Conservation (phyloP, 2,113 vertebrate species). For the Arizona elegans region DNA sequence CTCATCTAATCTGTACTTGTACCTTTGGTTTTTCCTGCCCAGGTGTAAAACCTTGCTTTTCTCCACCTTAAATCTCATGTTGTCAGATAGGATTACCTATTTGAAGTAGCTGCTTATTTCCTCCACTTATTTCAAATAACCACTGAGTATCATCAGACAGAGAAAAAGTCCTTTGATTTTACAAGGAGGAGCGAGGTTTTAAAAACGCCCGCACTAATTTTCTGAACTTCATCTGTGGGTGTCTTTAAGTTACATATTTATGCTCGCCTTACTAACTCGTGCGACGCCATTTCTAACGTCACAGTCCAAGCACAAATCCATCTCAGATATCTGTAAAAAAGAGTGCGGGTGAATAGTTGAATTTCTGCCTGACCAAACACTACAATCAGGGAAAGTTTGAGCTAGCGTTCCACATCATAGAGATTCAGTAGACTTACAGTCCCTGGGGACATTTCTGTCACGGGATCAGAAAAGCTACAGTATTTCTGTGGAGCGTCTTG, state of each 20-base stretch:
- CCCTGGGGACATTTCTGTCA: not conserved
- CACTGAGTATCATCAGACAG: no score
- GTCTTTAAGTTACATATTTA: not conserved
- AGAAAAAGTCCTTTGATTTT: no score
- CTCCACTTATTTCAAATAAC: no score
- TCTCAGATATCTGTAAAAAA: not conserved
- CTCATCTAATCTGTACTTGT: no score
- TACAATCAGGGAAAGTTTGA: not conserved
- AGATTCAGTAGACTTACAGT: not conserved
- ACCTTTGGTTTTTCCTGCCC: no score
- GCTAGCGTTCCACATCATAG: not conserved
- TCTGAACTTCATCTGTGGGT: not conserved
- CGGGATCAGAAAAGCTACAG: not conserved
- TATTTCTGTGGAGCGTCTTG: not conserved
- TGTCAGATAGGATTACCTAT: no score
- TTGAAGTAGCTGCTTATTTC: no score
- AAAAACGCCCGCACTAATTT: not conserved
- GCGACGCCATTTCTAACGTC: not conserved
- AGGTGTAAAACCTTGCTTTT: no score
- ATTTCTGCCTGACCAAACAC: not conserved
- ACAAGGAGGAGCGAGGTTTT: not conserved
- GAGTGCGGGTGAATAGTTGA: not conserved
- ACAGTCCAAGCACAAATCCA: not conserved
- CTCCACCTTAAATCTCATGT: no score
- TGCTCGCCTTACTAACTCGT: not conserved